Evolutionary conservation across 2,113 vertebrate species (phyloP).

Genomic region (Caloenas nicobarica): DNA sequence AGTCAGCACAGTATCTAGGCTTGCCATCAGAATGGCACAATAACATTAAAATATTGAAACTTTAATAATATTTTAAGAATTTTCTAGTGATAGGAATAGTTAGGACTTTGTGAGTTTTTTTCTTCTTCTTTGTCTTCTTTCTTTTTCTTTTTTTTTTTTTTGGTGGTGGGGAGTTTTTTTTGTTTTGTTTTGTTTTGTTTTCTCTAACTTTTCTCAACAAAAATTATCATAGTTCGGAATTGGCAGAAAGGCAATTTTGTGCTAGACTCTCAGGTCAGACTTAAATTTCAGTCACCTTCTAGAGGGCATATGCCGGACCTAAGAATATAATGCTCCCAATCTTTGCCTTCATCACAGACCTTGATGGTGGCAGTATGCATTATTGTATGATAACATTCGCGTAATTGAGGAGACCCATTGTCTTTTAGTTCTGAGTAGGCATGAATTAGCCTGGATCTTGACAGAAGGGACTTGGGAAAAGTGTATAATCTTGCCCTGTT

Average conservation of each 20-base stretch:
- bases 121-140: not conserved
- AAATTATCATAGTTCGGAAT: not conserved
- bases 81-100: not conserved
- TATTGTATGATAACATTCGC: not conserved
- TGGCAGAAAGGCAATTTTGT: not conserved
- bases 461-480: not conserved
- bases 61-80: not conserved
- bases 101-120: not conserved
- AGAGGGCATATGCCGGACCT: not conserved
- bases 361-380: not conserved
- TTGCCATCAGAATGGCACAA: not conserved
- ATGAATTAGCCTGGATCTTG: not conserved
- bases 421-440: not conserved
- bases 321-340: not conserved
- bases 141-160: not conserved
- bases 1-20: not conserved
- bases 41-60: not conserved
- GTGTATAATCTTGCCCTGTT: not conserved
- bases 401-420: not conserved
- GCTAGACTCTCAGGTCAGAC: not conserved
- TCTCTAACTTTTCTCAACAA: not conserved
- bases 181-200: not conserved
- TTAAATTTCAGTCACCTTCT: not conserved
- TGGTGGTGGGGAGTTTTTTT: too few species aligned
- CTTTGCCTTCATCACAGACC: not conserved